These are phyloP conservation scores for Blastobasis lacticolella DNA, from an alignment of 2,888 invertebrate species.

Conservation along the genomic window DNA sequence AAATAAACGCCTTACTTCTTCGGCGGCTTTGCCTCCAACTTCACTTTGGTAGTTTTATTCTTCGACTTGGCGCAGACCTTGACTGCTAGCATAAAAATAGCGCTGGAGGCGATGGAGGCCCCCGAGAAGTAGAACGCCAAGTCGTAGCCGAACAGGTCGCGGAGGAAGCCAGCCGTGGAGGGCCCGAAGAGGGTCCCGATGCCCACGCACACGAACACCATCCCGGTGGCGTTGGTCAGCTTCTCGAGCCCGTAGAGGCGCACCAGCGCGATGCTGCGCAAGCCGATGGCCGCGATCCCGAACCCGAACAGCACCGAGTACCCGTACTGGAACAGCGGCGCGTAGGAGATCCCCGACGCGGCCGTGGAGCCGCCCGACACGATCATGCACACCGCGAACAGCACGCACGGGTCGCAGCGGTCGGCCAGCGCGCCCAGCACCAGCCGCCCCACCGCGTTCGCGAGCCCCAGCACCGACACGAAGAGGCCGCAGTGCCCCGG, in stretches of 20 bases:
- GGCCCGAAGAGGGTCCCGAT: slow-evolving; percentile 10
- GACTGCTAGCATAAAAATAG: no score
- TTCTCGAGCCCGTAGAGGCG: slow-evolving; percentile 12
- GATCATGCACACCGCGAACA: neutral
- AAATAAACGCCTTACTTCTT: no score
- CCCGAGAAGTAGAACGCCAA: slow-evolving; percentile 6
- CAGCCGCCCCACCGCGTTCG: slow-evolving; percentile 8
- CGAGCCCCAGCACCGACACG: slow-evolving; percentile 8
- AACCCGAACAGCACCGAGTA: slow-evolving; percentile 10
- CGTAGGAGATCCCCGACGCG: slow-evolving; percentile 3
- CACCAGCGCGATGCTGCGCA: slow-evolving; percentile 10
- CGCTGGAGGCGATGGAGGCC: neutral
- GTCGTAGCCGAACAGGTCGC: slow-evolving; percentile 4
- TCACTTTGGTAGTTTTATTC: no score
- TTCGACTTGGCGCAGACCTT: no score
- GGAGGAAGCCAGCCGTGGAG: slow-evolving; percentile 1
- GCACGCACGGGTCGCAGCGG: slow-evolving; percentile 4
- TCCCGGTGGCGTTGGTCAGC: slow-evolving; percentile 12
- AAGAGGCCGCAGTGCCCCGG: slow-evolving; percentile 6
- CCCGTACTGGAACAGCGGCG: slow-evolving; percentile 8
- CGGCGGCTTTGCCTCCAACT: no score
- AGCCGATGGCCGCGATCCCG: slow-evolving; percentile 2
- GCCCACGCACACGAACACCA: slow-evolving; percentile 11
- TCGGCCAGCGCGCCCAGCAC: slow-evolving; percentile 5
- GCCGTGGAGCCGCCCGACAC: slow-evolving; percentile 5